These are phyloP conservation scores for Diadema setosum DNA, from an alignment of 35 echinoderm and acorn worm species.

Conservation along the genomic window DNA sequence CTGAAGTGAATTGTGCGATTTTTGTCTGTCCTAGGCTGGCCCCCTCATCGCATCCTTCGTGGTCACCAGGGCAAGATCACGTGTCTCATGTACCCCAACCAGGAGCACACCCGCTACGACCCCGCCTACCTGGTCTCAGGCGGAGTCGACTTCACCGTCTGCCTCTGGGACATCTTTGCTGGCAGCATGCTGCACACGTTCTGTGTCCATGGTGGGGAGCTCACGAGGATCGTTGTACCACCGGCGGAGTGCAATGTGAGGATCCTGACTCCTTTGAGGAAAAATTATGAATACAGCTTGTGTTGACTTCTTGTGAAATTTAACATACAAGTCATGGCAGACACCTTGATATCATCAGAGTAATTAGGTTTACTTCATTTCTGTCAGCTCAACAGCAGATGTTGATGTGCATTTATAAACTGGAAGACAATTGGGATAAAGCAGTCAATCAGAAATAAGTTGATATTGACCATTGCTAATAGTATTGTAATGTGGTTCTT, in stretches of 20 bases:
- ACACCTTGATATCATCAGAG: too few species aligned
- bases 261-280: background rate
- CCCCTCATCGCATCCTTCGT: conserved; percentile 91
- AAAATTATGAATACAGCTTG: too few species aligned
- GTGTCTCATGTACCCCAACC: conserved; percentile 91
- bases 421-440: too few species aligned
- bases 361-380: too few species aligned
- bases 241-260: conserved; percentile 98
- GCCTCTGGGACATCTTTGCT: conserved; percentile 90
- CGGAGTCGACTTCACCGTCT: conserved; percentile 87
- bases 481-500: too few species aligned
- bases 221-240: conserved; percentile 75
- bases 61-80: conserved; percentile 96
- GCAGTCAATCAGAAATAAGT: too few species aligned
- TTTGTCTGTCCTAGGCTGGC: conserved; percentile 70
- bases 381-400: too few species aligned
- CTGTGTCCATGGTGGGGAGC: conserved; percentile 94
- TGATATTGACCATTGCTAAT: too few species aligned
- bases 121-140: conserved; percentile 81
- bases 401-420: too few species aligned
- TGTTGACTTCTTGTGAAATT: too few species aligned
- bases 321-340: too few species aligned
- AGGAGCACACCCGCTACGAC: conserved; percentile 70
- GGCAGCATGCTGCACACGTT: conserved; percentile 81
- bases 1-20: too few species aligned